Percentiles rank a stretch among this genome's conserved stretches.
phyloP scores from a whole-genome alignment of 2,113 vertebrate species.

The Aix galericulata region DNA sequence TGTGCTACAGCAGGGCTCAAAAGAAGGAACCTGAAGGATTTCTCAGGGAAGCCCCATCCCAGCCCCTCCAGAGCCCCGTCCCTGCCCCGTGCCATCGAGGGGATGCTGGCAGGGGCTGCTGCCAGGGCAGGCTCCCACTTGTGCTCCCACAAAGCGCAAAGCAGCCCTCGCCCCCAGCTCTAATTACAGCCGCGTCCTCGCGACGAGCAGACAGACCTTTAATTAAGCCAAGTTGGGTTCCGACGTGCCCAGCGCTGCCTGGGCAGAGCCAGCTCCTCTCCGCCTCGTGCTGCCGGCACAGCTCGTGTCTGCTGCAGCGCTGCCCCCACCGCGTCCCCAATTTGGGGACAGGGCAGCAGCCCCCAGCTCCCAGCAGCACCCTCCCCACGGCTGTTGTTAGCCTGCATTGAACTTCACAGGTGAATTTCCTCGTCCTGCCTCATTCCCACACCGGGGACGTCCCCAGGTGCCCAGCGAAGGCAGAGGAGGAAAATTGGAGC shows the following conservation, averaged over 20 bases:
- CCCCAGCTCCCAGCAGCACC: background rate
- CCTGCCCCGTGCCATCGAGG: background rate
- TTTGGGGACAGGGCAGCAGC: background rate
- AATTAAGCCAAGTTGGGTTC: background rate
- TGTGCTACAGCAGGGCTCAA: too few species aligned
- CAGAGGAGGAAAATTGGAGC: background rate
- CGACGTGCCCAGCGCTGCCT: background rate
- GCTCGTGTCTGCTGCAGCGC: background rate
- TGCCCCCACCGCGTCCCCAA: background rate
- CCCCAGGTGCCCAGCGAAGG: background rate
- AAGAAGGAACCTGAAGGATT: background rate
- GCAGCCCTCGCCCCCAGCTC: too few species aligned
- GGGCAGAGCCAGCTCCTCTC: background rate
- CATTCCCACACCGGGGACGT: too few species aligned
- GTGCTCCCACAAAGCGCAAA: background rate
- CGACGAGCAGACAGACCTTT: background rate
- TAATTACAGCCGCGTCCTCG: rapidly evolving
- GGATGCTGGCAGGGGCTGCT: background rate
- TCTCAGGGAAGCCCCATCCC: background rate
- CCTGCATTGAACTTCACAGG: rapidly evolving
- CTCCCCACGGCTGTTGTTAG: background rate
- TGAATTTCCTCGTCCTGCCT: rapidly evolving
- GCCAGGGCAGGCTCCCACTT: background rate
- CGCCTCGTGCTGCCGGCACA: background rate
- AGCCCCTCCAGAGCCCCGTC: background rate